phyloP scores from a whole-genome alignment of 2,888 invertebrate genomes.

The Rhorus exstirpatorius region DNA sequence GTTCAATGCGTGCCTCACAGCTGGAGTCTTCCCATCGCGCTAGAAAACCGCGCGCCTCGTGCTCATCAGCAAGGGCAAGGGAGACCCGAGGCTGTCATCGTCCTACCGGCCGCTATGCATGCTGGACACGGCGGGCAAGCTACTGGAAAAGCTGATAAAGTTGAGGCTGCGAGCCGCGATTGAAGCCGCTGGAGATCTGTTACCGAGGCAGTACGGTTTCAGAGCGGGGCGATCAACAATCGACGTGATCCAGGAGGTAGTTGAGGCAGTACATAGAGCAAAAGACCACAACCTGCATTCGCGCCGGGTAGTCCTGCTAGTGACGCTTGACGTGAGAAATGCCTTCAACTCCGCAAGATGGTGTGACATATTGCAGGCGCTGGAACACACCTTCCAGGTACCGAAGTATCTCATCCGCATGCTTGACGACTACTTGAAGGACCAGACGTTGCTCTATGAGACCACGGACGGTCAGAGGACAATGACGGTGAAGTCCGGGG shows the following conservation, averaged over 20 bases:
- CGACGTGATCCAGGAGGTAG: conserved; percentile 38
- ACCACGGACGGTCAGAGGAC: conserved; percentile 6
- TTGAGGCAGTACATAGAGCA: conserved; percentile 33
- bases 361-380: background rate
- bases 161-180: conserved; percentile 55
- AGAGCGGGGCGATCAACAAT: conserved; percentile 60
- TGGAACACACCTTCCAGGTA: background rate
- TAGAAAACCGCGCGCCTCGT: no score
- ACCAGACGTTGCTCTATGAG: conserved; percentile 8
- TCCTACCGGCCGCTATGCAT: conserved; percentile 75
- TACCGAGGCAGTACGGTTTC: conserved; percentile 69
- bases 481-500: conserved; percentile 20
- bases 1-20: background rate
- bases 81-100: conserved; percentile 57
- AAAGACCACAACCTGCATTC: conserved; percentile 53
- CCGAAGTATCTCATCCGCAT: background rate
- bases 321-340: conserved; percentile 32
- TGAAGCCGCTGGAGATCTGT: conserved; percentile 63
- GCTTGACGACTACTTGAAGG: background rate
- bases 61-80: conserved; percentile 43
- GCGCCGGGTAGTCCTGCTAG: conserved; percentile 39
- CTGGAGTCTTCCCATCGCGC: conserved; percentile 51
- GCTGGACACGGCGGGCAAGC: conserved; percentile 31
- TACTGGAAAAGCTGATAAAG: conserved; percentile 70
- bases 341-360: conserved; percentile 21